Base-by-base conservation (phyloP, 2,797 vertebrate species). In the Threskiornis aethiopicus region DNA sequence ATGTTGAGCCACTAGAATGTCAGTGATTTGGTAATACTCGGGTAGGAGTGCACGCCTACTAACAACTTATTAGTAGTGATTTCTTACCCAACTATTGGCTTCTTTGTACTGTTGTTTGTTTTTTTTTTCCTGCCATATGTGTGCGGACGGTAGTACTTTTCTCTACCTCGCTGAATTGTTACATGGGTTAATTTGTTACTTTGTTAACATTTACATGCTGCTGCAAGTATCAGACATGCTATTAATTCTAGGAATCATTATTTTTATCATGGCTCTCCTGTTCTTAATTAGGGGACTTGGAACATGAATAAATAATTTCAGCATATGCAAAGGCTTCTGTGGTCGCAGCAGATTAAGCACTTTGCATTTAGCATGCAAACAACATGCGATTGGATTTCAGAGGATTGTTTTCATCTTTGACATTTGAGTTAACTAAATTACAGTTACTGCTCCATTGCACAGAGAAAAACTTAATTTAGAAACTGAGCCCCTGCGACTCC, bases 381-480 rank as follows among this genome's bases (percentile, higher is more conserved):
- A 87, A 37, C 26, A 59, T 33, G 35, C 0, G 13, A 85, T 55
- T 64, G 71, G 16, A 17, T 73, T 94, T 80, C 67, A 87, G 77
- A 87, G 67, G 16, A 70, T 39, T 54, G 17, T 42, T 94, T 91
- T 80, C 14, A 46, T 54, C 35, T 57, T 87, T 85, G 75, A 75
- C 37, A 51, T 89, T 73, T 90, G 65, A 93, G 62, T 79, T 71
- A 90, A 83, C 82, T 90, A 80, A 95, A 80, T 84, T 92, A 58
- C 67, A 22, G 65, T 82, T 76, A 71, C 62, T 92, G 71, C 54
- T 90, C 26, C n/a, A 29, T 8, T 86, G 77, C 71, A 78, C 41
- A 92, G 73, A 72, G 58, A 72, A 87, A 92, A 89, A 80, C 71
- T 90, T 89, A 75, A 92, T 94, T 96, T 96, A 81, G 86, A 81